Percentiles rank a stretch among this genome's conserved stretches.
phyloP scores from a whole-genome alignment of 2,888 invertebrate species.

The Pyrrhia umbra region DNA sequence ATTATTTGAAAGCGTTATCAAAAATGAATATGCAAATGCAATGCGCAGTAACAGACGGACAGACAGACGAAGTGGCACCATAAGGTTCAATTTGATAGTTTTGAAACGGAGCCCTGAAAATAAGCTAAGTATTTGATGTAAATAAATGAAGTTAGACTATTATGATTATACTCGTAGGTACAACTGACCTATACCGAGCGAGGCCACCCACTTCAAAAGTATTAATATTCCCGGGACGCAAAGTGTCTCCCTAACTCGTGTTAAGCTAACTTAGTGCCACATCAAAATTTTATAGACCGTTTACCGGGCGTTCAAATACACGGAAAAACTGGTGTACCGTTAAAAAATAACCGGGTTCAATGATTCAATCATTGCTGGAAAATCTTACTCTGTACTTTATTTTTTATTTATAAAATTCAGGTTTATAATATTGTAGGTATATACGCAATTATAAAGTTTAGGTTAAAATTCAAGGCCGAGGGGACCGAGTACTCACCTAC shows the following conservation, averaged over 20 bases:
- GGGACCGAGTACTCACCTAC: background rate
- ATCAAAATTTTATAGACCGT: constrained; percentile 42
- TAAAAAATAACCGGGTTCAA: constrained; percentile 13
- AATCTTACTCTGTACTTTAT: background rate
- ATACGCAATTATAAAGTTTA: background rate
- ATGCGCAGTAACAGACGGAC: too few relatives aligned
- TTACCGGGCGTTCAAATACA: constrained; percentile 34
- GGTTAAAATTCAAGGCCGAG: background rate
- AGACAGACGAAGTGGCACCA: too few relatives aligned
- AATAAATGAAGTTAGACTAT: too few relatives aligned
- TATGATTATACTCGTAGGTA: background rate
- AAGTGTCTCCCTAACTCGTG: constrained; percentile 25
- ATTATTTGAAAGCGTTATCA: too few relatives aligned
- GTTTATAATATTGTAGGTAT: background rate
- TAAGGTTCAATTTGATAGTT: too few relatives aligned
- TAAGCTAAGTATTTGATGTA: too few relatives aligned
- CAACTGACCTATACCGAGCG: background rate
- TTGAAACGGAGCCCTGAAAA: too few relatives aligned
- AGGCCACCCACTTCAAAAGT: constrained; percentile 1
- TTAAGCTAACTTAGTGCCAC: constrained; percentile 16
- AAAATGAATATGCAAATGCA: too few relatives aligned
- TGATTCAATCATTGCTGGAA: background rate
- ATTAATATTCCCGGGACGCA: constrained; percentile 6
- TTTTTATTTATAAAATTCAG: background rate
- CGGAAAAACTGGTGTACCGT: constrained; percentile 11